phyloP scores from a whole-genome alignment of 2,888 invertebrate species.

The Abrostola triplasia region DNA sequence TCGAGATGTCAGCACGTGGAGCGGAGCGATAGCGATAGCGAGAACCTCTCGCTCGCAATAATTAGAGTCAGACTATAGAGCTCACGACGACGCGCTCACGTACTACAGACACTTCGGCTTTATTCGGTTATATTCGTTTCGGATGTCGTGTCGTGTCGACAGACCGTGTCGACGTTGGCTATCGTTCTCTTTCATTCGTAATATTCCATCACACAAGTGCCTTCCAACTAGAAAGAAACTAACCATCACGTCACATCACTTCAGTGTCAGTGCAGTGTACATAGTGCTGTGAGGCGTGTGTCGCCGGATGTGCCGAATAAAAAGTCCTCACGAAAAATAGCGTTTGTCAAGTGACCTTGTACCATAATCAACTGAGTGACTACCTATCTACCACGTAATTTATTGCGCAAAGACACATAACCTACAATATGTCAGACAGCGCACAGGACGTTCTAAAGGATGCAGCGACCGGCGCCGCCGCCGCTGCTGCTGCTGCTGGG shows the following conservation, averaged over 20 bases:
- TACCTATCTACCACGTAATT: conserved; percentile 55
- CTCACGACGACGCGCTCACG: conserved; percentile 9
- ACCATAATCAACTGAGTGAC: conserved; percentile 65
- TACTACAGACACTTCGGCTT: conserved; percentile 49
- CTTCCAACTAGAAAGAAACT: conserved; percentile 47
- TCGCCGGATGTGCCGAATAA: conserved; percentile 58
- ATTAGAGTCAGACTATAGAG: conserved; percentile 7
- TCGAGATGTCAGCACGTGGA: not conserved
- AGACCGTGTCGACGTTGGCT: conserved; percentile 40
- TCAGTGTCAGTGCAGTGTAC: conserved; percentile 57
- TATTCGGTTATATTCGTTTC: conserved; percentile 58
- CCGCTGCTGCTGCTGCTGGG: conserved; percentile 85
- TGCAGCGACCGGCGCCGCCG: conserved; percentile 85
- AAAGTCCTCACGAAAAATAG: conserved; percentile 63
- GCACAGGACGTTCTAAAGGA: conserved; percentile 81
- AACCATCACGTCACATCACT: conserved; percentile 45
- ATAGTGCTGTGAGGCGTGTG: conserved; percentile 59
- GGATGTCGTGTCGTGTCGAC: conserved; percentile 39
- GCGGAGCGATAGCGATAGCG: not conserved
- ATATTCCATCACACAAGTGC: conserved; percentile 33
- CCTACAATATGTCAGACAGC: conserved; percentile 85
- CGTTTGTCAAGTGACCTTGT: conserved; percentile 73
- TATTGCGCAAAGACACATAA: conserved; percentile 66
- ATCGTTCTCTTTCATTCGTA: conserved; percentile 61
- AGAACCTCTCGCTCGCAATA: conserved; percentile 5